Base-by-base conservation (phyloP, 23 tunicate species). In the Botrylloides violaceus region DNA sequence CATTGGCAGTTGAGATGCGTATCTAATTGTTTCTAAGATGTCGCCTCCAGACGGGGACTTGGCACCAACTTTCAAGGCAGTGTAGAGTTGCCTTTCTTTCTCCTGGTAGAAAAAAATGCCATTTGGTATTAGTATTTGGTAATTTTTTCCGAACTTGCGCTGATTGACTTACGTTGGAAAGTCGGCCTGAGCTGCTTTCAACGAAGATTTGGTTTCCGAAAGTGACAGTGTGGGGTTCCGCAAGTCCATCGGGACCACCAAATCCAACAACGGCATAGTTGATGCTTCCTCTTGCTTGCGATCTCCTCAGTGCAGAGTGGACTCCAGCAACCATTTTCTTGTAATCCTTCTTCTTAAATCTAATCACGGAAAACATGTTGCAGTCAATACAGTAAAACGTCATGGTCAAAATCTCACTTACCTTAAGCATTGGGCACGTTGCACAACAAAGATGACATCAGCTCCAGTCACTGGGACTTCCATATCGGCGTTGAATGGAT, bases 1-100 rank as follows among this genome's bases (percentile, higher is more conserved):
- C 82, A 90, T 79, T 43, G 97, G 90, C 24, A 90, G 59, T 79
- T 79, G 77, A 26, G 97, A 65, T 18, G 97, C 97, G 48, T 90
- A 90, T 20, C 63, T 61, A 32, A 90, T 71, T 3, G 97, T 90
- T 29, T 36, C 74, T 50, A 90, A 58, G 7, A 79, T 73, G 58
- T 90, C 97, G 12, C 56, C 32, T 9, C 26, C 28, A 18, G 74
- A 12, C 18, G 15, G 18, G 30, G 77, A 55, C 24, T 57, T 55
- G 23, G 71, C n/a, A 23, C 36, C 77, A 19, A 22, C 56, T 36
- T 30, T 35, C 49, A 68, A 28, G 4, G 74, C 74, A 15, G 29
- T 32, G 7, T 21, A 25, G 23, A 68, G 29, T 18, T 35, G 25
- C 26, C 74, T 68, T 43, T 68, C 74, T 32, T 68, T 3, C 36